phyloP scores from a whole-genome alignment of 2,113 vertebrate species.

The Sander vitreus region DNA sequence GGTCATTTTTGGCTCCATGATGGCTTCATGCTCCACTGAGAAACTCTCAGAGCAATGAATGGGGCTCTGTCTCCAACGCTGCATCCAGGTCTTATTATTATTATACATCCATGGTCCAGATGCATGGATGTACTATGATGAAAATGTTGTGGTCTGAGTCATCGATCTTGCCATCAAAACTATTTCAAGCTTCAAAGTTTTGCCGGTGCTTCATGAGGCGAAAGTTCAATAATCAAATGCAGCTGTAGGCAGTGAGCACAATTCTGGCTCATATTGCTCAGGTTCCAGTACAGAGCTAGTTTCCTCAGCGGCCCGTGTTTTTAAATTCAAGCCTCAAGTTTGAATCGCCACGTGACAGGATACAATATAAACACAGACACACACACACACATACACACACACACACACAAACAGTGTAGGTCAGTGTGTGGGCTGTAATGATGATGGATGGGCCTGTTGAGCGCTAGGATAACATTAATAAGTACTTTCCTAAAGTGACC shows the following conservation, averaged over 20 bases:
- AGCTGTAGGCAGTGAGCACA: background rate
- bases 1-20: too few species aligned
- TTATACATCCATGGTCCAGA: background rate
- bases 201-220: background rate
- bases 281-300: background rate
- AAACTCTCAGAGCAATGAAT: too few species aligned
- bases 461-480: slow-evolving; percentile 40
- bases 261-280: background rate
- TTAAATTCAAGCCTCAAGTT: slow-evolving; percentile 14
- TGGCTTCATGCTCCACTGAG: too few species aligned
- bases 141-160: background rate
- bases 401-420: background rate
- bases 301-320: background rate
- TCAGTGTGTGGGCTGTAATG: slow-evolving; percentile 13
- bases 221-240: background rate
- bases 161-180: background rate
- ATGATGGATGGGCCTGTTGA: slow-evolving; percentile 31
- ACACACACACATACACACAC: background rate
- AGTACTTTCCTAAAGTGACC: slow-evolving; percentile 1
- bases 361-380: slow-evolving; percentile 1
- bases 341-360: background rate
- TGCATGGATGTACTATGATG: background rate
- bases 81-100: too few species aligned
- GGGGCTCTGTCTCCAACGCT: too few species aligned
- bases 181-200: background rate